Evolutionary conservation across 1,140 invertebrate genomes (phyloP), one percentile per base, ranked within the genome.

Genomic region (Ceratina calcarata): DNA sequence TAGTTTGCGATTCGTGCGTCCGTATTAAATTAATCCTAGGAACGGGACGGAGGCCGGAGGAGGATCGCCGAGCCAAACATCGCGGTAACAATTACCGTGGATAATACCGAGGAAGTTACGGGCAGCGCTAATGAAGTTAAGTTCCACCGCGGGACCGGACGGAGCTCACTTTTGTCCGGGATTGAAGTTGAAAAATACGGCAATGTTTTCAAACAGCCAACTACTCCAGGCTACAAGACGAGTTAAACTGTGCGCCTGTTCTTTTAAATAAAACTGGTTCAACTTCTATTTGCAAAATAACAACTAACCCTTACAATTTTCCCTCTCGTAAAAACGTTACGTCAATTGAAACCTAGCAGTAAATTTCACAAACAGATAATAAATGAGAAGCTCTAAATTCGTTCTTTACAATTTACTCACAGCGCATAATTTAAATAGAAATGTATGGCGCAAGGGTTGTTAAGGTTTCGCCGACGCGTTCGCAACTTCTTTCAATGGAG

Each of bases 41-140:
- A 62, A 53, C 37, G 75, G 75, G 49, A 57, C 58, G 37, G 75
- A 66, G 49, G 65, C 51, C 70, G 77, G 51, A 20, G 51, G 62
- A 7, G 55, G 73, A 73, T 79, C 70, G 51, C 32, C 68, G 61
- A 32, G 53, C 68, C 66, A 73, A 80, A 49, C 79, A 81, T 71
- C 67, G 45, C 24, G 58, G 58, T 81, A 83, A 83, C 81, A 81
- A 81, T 83, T 85, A 83, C 81, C 74, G 57, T 65, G 73, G 80
- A 83, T 83, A 83, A 81, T 85, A 68, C 74, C 64, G 51, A 57
- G 66, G 49, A 81, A 85, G 78, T 85, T 81, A 72, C 71, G 78
- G 81, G 65, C 81, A 61, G 74, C 81, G 27, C 27, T 86, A 86
- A 86, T 86, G 78, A 86, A 86, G 84, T 81, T 72, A 83, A 86